These are phyloP conservation scores for Protodeltote pygarga DNA, from an alignment of 2,888 invertebrate species.

Conservation along the genomic window DNA sequence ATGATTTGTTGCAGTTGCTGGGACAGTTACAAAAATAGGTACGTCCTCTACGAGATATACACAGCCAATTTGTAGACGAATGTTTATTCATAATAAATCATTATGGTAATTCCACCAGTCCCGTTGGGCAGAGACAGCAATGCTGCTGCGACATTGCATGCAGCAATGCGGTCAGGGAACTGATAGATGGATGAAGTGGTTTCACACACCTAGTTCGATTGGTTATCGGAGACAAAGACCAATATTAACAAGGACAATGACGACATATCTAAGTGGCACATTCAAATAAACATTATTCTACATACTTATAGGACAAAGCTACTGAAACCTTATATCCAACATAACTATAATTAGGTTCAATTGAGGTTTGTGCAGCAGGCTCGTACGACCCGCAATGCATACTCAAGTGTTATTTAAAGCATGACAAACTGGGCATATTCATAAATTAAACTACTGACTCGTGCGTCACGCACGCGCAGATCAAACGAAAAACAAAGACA, in stretches of 20 bases:
- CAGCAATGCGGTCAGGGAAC: constrained; percentile 21
- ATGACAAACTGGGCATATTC: too few species aligned
- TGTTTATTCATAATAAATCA: constrained; percentile 35
- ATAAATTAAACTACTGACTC: too few species aligned
- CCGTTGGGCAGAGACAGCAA: constrained; percentile 4
- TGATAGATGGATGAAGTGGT: constrained; percentile 5
- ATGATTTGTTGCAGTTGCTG: constrained; percentile 3
- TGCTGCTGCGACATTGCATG: constrained; percentile 4
- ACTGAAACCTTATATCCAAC: too few species aligned
- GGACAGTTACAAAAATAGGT: constrained; percentile 2
- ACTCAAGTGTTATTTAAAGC: too few species aligned
- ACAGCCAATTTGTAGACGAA: constrained; percentile 16
- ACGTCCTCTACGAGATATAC: constrained; percentile 11
- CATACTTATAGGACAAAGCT: too few species aligned
- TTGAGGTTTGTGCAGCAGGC: too few species aligned
- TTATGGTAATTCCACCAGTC: constrained; percentile 29
- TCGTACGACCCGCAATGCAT: too few species aligned
- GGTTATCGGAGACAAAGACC: background rate
- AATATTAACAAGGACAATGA: background rate
- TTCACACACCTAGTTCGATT: background rate
- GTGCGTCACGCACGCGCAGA: background rate
- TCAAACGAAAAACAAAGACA: constrained; percentile 5
- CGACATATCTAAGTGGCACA: too few species aligned
- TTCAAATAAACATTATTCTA: too few species aligned
- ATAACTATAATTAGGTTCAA: too few species aligned